Percentiles rank a stretch among this genome's conserved stretches.
Evolutionary conservation across 2,888 invertebrate species (phyloP).

Genomic region (Petrolisthes cinctipes): DNA sequence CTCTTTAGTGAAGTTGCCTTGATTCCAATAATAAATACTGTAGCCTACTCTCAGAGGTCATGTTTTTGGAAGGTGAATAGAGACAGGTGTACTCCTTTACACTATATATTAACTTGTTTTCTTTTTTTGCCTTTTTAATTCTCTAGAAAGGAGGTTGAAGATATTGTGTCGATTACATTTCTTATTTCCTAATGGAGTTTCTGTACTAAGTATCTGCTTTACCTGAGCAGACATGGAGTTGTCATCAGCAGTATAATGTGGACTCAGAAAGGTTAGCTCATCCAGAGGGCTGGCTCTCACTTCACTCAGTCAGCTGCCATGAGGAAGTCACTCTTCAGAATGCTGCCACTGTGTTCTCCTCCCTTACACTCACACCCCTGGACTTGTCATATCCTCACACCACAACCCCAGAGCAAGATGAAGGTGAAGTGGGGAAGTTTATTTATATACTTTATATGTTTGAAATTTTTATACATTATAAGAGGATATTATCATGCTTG

Average conservation of each 20-base stretch:
- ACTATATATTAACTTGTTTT: too few relatives aligned
- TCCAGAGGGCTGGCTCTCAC: not conserved
- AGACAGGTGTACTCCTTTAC: too few relatives aligned
- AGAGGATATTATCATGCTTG: not conserved
- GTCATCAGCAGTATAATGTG: not conserved
- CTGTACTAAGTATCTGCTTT: not conserved
- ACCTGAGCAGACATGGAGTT: not conserved
- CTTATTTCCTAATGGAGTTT: too few relatives aligned
- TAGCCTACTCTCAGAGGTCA: too few relatives aligned
- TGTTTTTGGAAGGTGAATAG: too few relatives aligned
- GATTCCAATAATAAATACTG: too few relatives aligned
- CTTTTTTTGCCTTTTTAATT: too few relatives aligned
- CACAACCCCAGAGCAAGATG: not conserved
- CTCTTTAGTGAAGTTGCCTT: too few relatives aligned
- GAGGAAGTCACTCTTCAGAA: not conserved
- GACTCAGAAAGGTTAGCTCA: not conserved
- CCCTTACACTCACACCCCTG: not conserved
- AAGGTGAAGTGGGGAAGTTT: not conserved
- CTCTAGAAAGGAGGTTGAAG: too few relatives aligned
- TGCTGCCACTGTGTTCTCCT: not conserved
- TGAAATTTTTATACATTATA: too few relatives aligned
- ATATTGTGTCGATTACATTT: too few relatives aligned
- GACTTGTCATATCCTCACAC: not conserved
- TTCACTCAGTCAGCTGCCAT: not conserved
- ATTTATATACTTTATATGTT: too few relatives aligned